Percentiles rank a stretch among this genome's conserved stretches.
These are phyloP conservation scores for Notodonta dromedarius DNA, from an alignment of 2,888 invertebrate species.

Conservation along the genomic window DNA sequence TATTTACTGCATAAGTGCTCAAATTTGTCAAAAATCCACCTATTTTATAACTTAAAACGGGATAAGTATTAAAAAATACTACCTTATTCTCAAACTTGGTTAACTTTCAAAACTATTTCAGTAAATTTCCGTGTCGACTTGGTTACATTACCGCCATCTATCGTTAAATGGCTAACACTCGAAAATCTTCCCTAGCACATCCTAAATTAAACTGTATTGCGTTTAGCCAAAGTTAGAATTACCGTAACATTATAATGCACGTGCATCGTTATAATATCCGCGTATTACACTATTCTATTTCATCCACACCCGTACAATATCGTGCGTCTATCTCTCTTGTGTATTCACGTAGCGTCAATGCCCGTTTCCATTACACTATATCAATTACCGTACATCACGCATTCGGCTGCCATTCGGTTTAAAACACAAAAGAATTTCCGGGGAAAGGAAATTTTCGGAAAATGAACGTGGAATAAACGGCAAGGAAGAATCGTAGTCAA, in stretches of 20 bases:
- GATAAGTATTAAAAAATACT: too few species aligned
- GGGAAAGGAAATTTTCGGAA: slow-evolving; percentile 54
- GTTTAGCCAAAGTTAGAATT: slow-evolving; percentile 66
- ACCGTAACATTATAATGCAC: slow-evolving; percentile 64
- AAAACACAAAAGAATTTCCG: slow-evolving; percentile 49
- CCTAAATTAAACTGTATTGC: slow-evolving; percentile 58
- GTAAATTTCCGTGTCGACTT: slow-evolving; percentile 32
- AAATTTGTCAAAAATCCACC: too few species aligned
- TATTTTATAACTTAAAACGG: too few species aligned
- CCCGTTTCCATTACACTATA: slow-evolving; percentile 82
- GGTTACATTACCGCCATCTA: slow-evolving; percentile 70
- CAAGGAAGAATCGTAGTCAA: slow-evolving; percentile 66
- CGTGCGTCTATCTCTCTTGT: slow-evolving; percentile 67
- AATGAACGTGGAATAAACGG: slow-evolving; percentile 65
- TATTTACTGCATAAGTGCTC: too few species aligned
- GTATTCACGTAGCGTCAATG: slow-evolving; percentile 76
- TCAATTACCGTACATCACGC: slow-evolving; percentile 65
- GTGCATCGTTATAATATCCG: slow-evolving; percentile 64
- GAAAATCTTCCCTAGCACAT: slow-evolving; percentile 22
- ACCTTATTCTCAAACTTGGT: too few species aligned
- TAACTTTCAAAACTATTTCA: background rate
- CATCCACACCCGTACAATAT: slow-evolving; percentile 61
- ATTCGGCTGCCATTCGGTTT: slow-evolving; percentile 34
- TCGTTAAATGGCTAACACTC: slow-evolving; percentile 33
- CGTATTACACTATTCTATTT: slow-evolving; percentile 61